These are phyloP conservation scores for Geophilus truncorum DNA, from an alignment of 2,888 invertebrate species.

Conservation along the genomic window DNA sequence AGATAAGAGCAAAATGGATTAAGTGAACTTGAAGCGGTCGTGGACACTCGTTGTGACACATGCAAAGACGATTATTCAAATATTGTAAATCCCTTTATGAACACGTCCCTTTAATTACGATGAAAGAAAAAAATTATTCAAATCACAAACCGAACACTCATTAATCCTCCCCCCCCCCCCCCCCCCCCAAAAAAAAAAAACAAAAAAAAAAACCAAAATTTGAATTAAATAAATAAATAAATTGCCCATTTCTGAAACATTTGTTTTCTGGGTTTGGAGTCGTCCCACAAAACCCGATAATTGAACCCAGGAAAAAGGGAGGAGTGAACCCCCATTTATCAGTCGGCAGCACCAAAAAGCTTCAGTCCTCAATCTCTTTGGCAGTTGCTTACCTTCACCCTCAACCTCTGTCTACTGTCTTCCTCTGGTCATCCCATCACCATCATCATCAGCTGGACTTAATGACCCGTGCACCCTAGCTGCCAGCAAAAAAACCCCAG, in stretches of 20 bases:
- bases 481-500: background rate
- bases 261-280: background rate
- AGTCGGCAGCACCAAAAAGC: background rate
- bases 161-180: too few relatives aligned
- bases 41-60: background rate
- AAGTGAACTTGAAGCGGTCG: background rate
- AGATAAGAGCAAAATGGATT: background rate
- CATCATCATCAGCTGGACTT: constrained; percentile 17
- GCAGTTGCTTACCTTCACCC: constrained; percentile 18
- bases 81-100: background rate
- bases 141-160: too few relatives aligned
- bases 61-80: constrained; percentile 24
- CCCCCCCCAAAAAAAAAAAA: background rate
- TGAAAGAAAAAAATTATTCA: background rate
- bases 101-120: constrained; percentile 12
- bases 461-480: background rate
- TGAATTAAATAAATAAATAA: background rate
- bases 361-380: background rate
- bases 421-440: constrained; percentile 22
- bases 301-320: background rate
- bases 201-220: background rate
- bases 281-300: background rate
- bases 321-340: background rate
- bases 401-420: background rate
- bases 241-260: too few relatives aligned